Percentiles rank a stretch among this genome's conserved stretches.
phyloP scores from a whole-genome alignment of 1,140 invertebrate genomes.

The Drosophila pseudoananassae region DNA sequence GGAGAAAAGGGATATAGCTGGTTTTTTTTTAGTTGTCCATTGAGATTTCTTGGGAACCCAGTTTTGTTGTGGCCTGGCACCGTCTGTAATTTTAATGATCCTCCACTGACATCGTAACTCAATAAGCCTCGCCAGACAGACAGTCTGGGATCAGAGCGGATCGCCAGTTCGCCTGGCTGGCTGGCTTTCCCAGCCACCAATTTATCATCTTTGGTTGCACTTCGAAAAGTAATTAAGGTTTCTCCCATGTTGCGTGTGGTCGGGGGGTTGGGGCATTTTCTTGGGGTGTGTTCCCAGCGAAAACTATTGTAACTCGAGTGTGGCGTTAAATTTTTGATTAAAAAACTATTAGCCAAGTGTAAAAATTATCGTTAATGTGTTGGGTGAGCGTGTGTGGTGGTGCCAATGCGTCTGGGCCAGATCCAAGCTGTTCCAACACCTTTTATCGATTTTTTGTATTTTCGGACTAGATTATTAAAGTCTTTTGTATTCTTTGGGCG shows the following conservation, averaged over 20 bases:
- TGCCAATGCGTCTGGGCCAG: slow-evolving; percentile 69
- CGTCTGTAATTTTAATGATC: slow-evolving; percentile 79
- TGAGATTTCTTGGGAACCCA: slow-evolving; percentile 62
- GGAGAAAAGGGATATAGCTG: slow-evolving; percentile 1
- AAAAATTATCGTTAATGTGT: slow-evolving; percentile 65
- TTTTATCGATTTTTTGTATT: slow-evolving; percentile 55
- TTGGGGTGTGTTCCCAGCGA: slow-evolving; percentile 28
- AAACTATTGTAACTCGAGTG: slow-evolving; percentile 66
- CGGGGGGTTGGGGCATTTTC: slow-evolving; percentile 30
- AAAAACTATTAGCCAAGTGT: slow-evolving; percentile 82
- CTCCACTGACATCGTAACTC: slow-evolving; percentile 62
- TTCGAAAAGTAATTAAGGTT: slow-evolving; percentile 79
- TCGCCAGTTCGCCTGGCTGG: background rate
- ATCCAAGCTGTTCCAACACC: slow-evolving; percentile 34
- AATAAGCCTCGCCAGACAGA: slow-evolving; percentile 69
- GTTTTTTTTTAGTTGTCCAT: slow-evolving; percentile 5
- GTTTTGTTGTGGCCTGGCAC: slow-evolving; percentile 46
- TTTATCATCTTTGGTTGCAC: slow-evolving; percentile 75
- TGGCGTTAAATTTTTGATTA: slow-evolving; percentile 80
- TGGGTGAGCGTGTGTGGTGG: slow-evolving; percentile 16
- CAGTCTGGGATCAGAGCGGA: slow-evolving; percentile 67
- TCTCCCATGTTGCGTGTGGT: slow-evolving; percentile 65
- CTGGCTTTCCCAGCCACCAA: slow-evolving; percentile 45
- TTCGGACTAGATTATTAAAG: slow-evolving; percentile 43
- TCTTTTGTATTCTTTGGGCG: slow-evolving; percentile 55